phyloP scores from a whole-genome alignment of 2,888 invertebrate genomes.

The Lasioglossum calceatum region DNA sequence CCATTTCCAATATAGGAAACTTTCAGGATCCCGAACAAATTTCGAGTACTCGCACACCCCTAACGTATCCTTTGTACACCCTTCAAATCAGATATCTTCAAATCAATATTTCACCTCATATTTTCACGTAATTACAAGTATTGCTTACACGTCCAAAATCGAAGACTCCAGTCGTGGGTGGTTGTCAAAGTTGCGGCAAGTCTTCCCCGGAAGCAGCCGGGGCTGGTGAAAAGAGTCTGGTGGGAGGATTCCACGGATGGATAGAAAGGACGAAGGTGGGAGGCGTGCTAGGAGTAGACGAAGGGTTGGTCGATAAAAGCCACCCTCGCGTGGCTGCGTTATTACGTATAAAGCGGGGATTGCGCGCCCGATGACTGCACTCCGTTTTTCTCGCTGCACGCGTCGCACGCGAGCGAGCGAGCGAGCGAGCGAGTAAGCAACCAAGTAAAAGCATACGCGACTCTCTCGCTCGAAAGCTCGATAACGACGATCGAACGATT shows the following conservation, averaged over 20 bases:
- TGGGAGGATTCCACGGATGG: slow-evolving; percentile 46
- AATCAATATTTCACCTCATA: not conserved
- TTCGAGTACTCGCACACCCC: too few relatives aligned
- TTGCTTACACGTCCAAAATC: not conserved
- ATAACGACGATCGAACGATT: slow-evolving; percentile 68
- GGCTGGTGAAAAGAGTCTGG: slow-evolving; percentile 44
- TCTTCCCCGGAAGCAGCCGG: slow-evolving; percentile 46
- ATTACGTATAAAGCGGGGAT: slow-evolving; percentile 74
- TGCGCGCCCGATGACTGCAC: slow-evolving; percentile 67
- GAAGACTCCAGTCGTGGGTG: not conserved
- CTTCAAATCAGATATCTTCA: not conserved
- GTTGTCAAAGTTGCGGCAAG: slow-evolving; percentile 56
- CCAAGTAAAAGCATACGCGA: not conserved
- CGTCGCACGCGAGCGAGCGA: slow-evolving; percentile 35
- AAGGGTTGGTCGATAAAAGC: slow-evolving; percentile 74
- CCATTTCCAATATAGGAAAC: too few relatives aligned
- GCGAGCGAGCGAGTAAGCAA: not conserved
- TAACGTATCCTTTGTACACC: too few relatives aligned
- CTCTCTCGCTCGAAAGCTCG: slow-evolving; percentile 40
- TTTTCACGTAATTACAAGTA: not conserved
- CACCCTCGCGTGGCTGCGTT: slow-evolving; percentile 73
- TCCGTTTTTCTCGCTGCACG: slow-evolving; percentile 37
- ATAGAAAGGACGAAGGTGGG: slow-evolving; percentile 35
- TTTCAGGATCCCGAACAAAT: too few relatives aligned
- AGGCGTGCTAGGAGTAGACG: slow-evolving; percentile 56